Base-by-base conservation (phyloP, 1,140 invertebrate species). In the Bombus soroeensis region DNA sequence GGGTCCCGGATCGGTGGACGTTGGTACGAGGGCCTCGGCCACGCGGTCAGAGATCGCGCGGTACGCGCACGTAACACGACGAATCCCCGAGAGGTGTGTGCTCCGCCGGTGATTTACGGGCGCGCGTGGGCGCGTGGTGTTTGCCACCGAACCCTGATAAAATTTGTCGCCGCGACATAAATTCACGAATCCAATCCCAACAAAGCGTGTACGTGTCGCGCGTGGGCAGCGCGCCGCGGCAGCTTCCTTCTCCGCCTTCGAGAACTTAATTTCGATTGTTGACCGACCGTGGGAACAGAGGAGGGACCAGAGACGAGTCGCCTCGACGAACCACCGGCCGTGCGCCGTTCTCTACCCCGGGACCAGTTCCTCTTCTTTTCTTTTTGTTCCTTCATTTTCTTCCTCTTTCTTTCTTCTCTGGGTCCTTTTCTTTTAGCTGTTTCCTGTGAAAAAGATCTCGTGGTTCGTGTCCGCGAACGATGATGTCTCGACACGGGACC, bases 111-210 rank as follows among this genome's bases (percentile, higher is more conserved):
- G 94, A 94, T 94, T 95, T 95, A 95, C 92, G 82, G 82, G 79
- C 81, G 78, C 86, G 93, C 92, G 94, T 95, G 92, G 94, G 95
- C 94, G 95, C 92, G 83, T 89, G 90, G 89, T 92, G 94, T 94
- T 95, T 95, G 95, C 95, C 94, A 95, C 95, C 91, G 95, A 94
- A 94, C 91, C 92, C 92, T 93, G 95, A 95, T 95, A 95, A 95
- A 95, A 95, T 95, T 95, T 94, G 95, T 94, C 94, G 92, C 88
- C 87, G 89, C 93, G 91, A 94, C 92, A 95, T 95, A 95, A 95
- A 95, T 95, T 94, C 92, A 94, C 94, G 92, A 92, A 94, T 94
- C 92, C 93, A 88, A 91, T 92, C 57, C 87, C 87, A 91, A 92
- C 93, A 91, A 93, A 92, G 91, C 92, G 92, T 91, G 90, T 87